These are phyloP conservation scores for Netelia melanura DNA, from an alignment of 2,888 invertebrate genomes.

Conservation along the genomic window DNA sequence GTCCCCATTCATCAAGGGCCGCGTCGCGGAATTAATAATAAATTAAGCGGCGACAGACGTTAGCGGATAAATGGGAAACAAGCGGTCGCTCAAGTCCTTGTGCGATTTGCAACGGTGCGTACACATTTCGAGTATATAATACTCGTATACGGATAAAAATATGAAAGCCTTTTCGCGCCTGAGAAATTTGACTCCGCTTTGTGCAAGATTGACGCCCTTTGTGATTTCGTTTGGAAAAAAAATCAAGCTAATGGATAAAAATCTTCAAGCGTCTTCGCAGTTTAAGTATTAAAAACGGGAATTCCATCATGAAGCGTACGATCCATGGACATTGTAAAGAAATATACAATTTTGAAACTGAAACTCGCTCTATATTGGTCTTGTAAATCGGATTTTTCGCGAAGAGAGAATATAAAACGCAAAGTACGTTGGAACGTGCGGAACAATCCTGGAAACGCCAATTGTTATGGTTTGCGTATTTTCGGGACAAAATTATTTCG, in stretches of 20 bases:
- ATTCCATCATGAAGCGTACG: neutral
- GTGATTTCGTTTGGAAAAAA: neutral
- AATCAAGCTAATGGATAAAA: neutral
- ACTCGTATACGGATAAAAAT: conserved; percentile 1
- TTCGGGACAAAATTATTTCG: conserved; percentile 54
- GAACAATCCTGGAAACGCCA: neutral
- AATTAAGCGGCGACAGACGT: conserved; percentile 76
- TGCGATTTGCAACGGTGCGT: conserved; percentile 2
- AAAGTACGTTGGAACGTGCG: neutral
- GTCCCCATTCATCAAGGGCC: conserved; percentile 67
- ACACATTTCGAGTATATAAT: neutral
- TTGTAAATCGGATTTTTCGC: conserved; percentile 23
- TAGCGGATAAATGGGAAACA: conserved; percentile 62
- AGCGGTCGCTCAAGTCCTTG: conserved; percentile 40
- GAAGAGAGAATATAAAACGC: conserved; percentile 35
- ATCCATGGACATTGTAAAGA: conserved; percentile 37
- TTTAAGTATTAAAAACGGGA: neutral
- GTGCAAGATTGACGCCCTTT: neutral
- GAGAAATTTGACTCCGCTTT: conserved; percentile 11
- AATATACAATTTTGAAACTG: conserved; percentile 44
- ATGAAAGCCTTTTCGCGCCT: conserved; percentile 9
- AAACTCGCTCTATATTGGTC: conserved; percentile 41
- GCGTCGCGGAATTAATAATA: conserved; percentile 78
- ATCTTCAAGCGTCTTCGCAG: neutral
- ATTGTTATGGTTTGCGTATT: conserved; percentile 54